phyloP scores from a whole-genome alignment of 2,797 vertebrate genomes.

The Micropoecilia bifurca region DNA sequence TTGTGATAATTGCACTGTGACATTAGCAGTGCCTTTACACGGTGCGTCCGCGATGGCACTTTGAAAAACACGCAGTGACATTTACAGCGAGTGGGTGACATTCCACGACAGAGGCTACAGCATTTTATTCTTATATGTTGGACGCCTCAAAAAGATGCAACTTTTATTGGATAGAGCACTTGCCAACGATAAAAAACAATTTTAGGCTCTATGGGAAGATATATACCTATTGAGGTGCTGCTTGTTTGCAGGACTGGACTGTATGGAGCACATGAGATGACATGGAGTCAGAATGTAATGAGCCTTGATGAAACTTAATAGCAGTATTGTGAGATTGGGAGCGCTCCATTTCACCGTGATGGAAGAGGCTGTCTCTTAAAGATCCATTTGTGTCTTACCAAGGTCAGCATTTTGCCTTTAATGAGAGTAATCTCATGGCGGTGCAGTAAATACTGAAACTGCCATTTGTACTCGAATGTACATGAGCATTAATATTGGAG shows the following conservation, averaged over 20 bases:
- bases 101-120: conserved; percentile 3
- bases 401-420: conserved; percentile 74
- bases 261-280: conserved; percentile 60
- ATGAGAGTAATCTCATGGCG: conserved; percentile 56
- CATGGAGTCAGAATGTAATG: conserved; percentile 71
- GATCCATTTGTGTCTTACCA: conserved; percentile 73
- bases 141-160: conserved; percentile 31
- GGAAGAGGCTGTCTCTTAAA: conserved; percentile 73
- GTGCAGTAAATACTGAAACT: conserved; percentile 52
- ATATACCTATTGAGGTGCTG: conserved; percentile 38
- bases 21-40: conserved; percentile 16
- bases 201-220: conserved; percentile 23
- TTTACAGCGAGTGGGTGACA: conserved; percentile 4
- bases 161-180: conserved; percentile 31
- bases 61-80: conserved; percentile 8
- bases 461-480: conserved; percentile 33
- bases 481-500: conserved; percentile 34
- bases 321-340: conserved; percentile 68
- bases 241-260: conserved; percentile 52
- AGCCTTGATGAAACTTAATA: conserved; percentile 80
- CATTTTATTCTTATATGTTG: neutral
- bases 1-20: conserved; percentile 34
- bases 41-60: conserved; percentile 3
- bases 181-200: conserved; percentile 20
- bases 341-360: conserved; percentile 74